These are phyloP conservation scores for Biston stratarius DNA, from an alignment of 2,888 invertebrate species.

Conservation along the genomic window DNA sequence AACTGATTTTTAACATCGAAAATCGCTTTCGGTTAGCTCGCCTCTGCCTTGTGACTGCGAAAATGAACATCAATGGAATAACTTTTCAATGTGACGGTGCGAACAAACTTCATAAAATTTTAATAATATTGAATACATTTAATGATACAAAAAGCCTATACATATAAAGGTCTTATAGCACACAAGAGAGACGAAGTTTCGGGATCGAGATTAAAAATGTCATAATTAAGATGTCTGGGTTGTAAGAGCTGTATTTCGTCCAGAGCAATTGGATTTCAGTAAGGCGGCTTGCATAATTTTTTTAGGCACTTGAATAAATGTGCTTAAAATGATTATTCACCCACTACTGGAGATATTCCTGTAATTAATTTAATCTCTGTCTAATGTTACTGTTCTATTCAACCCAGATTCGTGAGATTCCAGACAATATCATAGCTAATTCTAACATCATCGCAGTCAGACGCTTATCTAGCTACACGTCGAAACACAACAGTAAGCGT, in stretches of 20 bases:
- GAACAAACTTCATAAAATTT: conserved; percentile 44
- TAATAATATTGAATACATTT: conserved; percentile 43
- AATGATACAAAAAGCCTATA: conserved; percentile 48
- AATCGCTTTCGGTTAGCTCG: conserved; percentile 4
- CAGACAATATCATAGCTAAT: conserved; percentile 27
- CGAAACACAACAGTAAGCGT: conserved; percentile 19
- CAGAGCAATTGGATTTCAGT: not conserved
- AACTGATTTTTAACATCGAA: not conserved
- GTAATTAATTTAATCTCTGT: not conserved
- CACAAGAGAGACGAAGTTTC: conserved; percentile 47
- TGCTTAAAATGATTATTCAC: not conserved
- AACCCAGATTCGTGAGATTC: conserved; percentile 35
- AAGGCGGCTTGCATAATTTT: not conserved
- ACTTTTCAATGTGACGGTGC: conserved; percentile 41
- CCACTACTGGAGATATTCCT: conserved; percentile 4
- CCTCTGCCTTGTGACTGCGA: conserved; percentile 25
- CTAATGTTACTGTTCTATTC: not conserved
- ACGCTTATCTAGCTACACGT: conserved; percentile 11
- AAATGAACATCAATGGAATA: conserved; percentile 33
- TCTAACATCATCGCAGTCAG: conserved; percentile 29
- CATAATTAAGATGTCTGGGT: conserved; percentile 25
- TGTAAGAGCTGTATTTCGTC: conserved; percentile 4
- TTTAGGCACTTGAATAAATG: conserved; percentile 18
- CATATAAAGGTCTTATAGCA: conserved; percentile 46
- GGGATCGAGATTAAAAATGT: conserved; percentile 38